A percentile compares a stretch with the other conserved stretches of the same genome.
phyloP scores from a whole-genome alignment of 2,113 vertebrate species.

The Megaptera novaeangliae region DNA sequence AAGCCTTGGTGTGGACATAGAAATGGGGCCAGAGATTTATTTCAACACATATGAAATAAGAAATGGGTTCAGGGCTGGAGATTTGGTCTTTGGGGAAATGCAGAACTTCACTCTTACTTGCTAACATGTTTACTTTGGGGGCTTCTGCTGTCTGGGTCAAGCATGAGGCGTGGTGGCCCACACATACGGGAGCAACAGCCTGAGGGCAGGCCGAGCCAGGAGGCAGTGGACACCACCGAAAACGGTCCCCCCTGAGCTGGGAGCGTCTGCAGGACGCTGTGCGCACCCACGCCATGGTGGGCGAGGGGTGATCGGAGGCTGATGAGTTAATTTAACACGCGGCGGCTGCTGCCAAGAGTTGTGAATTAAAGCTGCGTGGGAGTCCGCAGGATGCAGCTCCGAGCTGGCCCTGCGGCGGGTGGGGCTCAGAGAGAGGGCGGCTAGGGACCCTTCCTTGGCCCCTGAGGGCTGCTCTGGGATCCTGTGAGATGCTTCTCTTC shows the following conservation, averaged over 20 bases:
- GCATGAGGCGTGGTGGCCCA: background rate
- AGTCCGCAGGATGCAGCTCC: background rate
- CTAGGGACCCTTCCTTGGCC: background rate
- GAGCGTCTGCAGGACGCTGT: background rate
- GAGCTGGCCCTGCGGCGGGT: background rate
- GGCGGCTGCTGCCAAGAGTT: background rate
- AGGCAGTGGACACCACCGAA: background rate
- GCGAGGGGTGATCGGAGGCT: background rate
- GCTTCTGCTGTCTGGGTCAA: background rate
- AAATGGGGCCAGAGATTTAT: background rate
- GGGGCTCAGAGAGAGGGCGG: background rate
- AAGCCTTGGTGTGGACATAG: background rate
- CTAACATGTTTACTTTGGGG: background rate
- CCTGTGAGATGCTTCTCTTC: background rate
- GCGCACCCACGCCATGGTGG: background rate
- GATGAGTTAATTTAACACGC: background rate
- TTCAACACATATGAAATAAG: background rate
- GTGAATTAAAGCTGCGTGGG: background rate
- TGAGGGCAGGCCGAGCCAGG: background rate
- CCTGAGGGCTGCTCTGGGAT: background rate
- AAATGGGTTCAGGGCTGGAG: background rate
- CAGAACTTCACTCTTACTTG: background rate
- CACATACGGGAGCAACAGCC: background rate
- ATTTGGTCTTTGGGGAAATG: background rate
- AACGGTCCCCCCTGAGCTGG: background rate